Percentiles rank a stretch among this genome's conserved stretches.
These are phyloP conservation scores for Brachionus rotundiformis DNA, from an alignment of 1,140 invertebrate genomes.

Conservation along the genomic window DNA sequence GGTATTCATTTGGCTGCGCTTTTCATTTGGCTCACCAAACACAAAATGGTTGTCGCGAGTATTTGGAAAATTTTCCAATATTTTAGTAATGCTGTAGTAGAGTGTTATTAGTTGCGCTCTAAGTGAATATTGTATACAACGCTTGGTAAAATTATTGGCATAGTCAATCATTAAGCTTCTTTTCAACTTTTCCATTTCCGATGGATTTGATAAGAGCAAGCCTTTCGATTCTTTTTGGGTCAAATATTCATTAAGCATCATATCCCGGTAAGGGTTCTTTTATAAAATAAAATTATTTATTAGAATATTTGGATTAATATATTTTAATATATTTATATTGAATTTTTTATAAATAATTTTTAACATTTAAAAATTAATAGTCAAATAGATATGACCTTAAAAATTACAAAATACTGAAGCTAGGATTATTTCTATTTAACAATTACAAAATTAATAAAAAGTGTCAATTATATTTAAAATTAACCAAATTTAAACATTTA, in stretches of 20 bases:
- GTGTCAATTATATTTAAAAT: too few species aligned
- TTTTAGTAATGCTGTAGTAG: slow-evolving; percentile 60
- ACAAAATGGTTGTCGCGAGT: slow-evolving; percentile 56
- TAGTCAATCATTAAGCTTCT: slow-evolving; percentile 57
- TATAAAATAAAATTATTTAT: too few species aligned
- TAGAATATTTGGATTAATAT: too few species aligned
- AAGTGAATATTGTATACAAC: slow-evolving; percentile 60
- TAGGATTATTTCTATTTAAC: too few species aligned
- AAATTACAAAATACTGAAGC: too few species aligned
- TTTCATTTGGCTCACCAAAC: slow-evolving; percentile 60
- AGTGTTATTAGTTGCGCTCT: slow-evolving; percentile 60
- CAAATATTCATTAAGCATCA: slow-evolving; percentile 63
- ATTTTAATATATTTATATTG: slow-evolving; percentile 48
- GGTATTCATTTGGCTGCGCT: slow-evolving; percentile 55
- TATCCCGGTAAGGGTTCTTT: slow-evolving; percentile 60
- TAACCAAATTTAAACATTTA: too few species aligned
- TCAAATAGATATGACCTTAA: too few species aligned
- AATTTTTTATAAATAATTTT: neutral
- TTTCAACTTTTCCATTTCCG: slow-evolving; percentile 61
- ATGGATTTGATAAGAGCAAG: slow-evolving; percentile 57
- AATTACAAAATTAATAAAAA: too few species aligned
- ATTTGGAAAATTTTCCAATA: slow-evolving; percentile 61
- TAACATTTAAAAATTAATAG: too few species aligned
- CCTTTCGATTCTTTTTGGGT: slow-evolving; percentile 59
- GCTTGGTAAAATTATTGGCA: slow-evolving; percentile 57